Conservation (phyloP, 2,888 invertebrate species). For the Aelia acuminata region DNA sequence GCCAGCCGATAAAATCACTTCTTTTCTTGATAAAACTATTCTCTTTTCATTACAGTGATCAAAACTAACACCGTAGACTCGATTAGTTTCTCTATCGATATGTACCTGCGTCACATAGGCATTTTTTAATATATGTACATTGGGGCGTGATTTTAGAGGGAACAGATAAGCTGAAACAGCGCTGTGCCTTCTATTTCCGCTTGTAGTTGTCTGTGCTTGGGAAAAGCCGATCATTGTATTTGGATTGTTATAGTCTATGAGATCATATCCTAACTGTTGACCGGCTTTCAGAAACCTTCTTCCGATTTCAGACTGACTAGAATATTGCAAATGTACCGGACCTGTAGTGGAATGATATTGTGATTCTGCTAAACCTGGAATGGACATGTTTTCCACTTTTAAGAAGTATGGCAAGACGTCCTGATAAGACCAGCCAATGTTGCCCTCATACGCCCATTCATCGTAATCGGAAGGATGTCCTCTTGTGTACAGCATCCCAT, state of each 20-base stretch:
- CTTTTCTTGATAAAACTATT: slow-evolving; percentile 74
- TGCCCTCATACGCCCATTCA: slow-evolving; percentile 68
- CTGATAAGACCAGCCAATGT: slow-evolving; percentile 67
- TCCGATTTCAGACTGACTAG: slow-evolving; percentile 76
- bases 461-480: slow-evolving; percentile 69
- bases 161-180: slow-evolving; percentile 65
- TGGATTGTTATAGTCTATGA: slow-evolving; percentile 72
- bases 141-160: slow-evolving; percentile 67
- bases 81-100: slow-evolving; percentile 71
- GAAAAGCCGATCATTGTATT: slow-evolving; percentile 64
- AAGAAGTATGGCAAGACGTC: slow-evolving; percentile 66
- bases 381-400: slow-evolving; percentile 66
- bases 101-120: slow-evolving; percentile 74
- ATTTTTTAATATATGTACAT: slow-evolving; percentile 74
- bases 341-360: slow-evolving; percentile 78
- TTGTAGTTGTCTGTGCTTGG: slow-evolving; percentile 63
- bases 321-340: slow-evolving; percentile 78
- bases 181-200: slow-evolving; percentile 63
- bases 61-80: slow-evolving; percentile 74
- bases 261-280: slow-evolving; percentile 78
- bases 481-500: slow-evolving; percentile 70
- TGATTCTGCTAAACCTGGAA: slow-evolving; percentile 65
- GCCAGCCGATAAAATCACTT: slow-evolving; percentile 83
- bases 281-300: slow-evolving; percentile 78
- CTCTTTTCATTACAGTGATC: slow-evolving; percentile 70